These are phyloP conservation scores for Elymnias hypermnestra DNA, from an alignment of 1,140 invertebrate species.

Conservation along the genomic window DNA sequence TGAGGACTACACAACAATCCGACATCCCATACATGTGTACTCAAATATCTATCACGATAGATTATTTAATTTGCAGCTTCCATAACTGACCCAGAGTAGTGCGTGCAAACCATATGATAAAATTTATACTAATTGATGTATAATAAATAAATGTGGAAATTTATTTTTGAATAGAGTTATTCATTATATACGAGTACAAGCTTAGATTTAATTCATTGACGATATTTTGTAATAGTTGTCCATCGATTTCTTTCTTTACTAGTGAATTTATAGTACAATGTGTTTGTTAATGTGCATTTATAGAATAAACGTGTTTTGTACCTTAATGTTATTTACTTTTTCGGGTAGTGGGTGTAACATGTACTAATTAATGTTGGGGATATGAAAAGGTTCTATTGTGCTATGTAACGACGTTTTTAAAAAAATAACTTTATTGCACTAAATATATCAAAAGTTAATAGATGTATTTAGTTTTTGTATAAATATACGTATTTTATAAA, in stretches of 20 bases:
- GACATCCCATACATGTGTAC: too few species aligned
- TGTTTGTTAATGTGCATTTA: constrained; percentile 59
- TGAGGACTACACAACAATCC: too few species aligned
- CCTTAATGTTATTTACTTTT: constrained; percentile 44
- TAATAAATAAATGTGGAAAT: constrained; percentile 55
- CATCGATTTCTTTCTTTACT: constrained; percentile 31
- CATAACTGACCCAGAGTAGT: too few species aligned
- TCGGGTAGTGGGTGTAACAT: constrained; percentile 15
- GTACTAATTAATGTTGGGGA: constrained; percentile 3
- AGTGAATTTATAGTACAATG: constrained; percentile 50
- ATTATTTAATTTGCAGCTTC: too few species aligned
- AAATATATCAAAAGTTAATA: too few species aligned
- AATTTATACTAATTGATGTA: constrained; percentile 57
- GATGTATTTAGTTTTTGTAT: too few species aligned
- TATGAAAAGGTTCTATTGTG: constrained; percentile 10
- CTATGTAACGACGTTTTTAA: not conserved
- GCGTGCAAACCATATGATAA: constrained; percentile 35
- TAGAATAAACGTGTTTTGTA: constrained; percentile 52
- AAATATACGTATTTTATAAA: not conserved
- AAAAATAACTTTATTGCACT: too few species aligned
- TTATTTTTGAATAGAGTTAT: constrained; percentile 52
- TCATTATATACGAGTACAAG: constrained; percentile 56
- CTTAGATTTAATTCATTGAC: constrained; percentile 37
- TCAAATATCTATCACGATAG: too few species aligned
- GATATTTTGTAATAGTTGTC: constrained; percentile 35